A percentile compares a stretch with the other conserved stretches of the same genome.
phyloP scores from a whole-genome alignment of 2,113 vertebrate species.

The Odobenus rosmarus region DNA sequence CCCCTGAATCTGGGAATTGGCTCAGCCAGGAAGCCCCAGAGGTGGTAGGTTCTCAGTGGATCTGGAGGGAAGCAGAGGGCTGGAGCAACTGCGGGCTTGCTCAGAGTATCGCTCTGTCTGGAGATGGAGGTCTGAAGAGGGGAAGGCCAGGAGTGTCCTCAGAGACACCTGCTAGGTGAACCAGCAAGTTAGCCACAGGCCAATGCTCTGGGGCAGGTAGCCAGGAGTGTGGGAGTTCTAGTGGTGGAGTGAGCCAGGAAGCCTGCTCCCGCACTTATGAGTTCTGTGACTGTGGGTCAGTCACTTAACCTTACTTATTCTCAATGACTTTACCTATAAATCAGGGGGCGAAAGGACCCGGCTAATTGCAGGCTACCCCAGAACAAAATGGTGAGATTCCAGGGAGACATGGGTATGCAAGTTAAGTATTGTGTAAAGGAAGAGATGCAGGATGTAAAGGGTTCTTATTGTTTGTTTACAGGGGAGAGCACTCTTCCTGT shows the following conservation, averaged over 20 bases:
- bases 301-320: background rate
- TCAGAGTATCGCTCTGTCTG: slow-evolving; percentile 15
- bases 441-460: background rate
- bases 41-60: background rate
- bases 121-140: background rate
- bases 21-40: background rate
- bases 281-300: background rate
- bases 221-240: background rate
- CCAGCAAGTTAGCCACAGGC: background rate
- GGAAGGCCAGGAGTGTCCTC: background rate
- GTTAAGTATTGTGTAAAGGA: background rate
- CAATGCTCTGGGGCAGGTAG: background rate
- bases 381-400: background rate
- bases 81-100: background rate
- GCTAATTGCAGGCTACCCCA: background rate
- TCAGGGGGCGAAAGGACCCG: background rate
- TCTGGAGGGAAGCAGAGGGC: background rate
- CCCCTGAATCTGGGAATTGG: background rate
- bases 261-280: background rate
- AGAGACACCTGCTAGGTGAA: background rate
- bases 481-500: background rate
- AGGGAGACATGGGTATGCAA: background rate
- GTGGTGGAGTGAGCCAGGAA: background rate
- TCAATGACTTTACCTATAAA: background rate
- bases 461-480: background rate